Evolutionary conservation across 2,113 vertebrate species (phyloP), one percentile per base, ranked within the genome.

Genomic region (Carettochelys insculpta): DNA sequence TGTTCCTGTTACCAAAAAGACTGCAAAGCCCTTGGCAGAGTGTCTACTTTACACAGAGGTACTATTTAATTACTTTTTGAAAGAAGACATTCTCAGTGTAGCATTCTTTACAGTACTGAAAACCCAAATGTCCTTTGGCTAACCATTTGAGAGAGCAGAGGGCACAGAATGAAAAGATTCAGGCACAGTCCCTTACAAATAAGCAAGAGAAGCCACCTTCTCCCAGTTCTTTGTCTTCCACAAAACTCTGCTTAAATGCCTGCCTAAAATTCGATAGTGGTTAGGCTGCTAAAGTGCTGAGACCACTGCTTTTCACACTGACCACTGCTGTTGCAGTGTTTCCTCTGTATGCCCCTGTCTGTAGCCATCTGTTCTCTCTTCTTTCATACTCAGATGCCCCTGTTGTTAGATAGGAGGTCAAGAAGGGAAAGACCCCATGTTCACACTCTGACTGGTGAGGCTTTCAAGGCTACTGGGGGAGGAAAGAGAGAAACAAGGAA

Each of bases 91-190:
- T 91, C 76, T 85, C 53, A 73, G 48, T 90, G 85, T 90, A 75
- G 53, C 85, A 48, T 90, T 38, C 81, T 90, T 87, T 73, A 52
- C 68, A 11, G 25, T 80, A 88, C 71, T 76, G 83, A 92, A 94
- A 90, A 92, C 76, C 86, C 45, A 82, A 71, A 48, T 86, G 73
- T 86, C 92, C 94, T 87, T 78, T n/a, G 41, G 11, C 68, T 84
- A 89, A 50, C 92, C 76, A 17, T 82, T 79, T 48, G 79, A 71
- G 92, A 75, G n/a, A 75, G 41, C n/a, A 45, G 79, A 86, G 79
- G 85, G 87, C 83, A 80, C 27, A 31, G 76, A 93, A 82, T 50
- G 61, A 80, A 84, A 92, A 90, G 89, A 95, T 93, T 86, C 90
- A 93, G 94, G 92, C 79, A 11, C 43, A 76, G 87, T 52, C 68